Base-by-base conservation (phyloP, 2,113 vertebrate species). In the Solea senegalensis region DNA sequence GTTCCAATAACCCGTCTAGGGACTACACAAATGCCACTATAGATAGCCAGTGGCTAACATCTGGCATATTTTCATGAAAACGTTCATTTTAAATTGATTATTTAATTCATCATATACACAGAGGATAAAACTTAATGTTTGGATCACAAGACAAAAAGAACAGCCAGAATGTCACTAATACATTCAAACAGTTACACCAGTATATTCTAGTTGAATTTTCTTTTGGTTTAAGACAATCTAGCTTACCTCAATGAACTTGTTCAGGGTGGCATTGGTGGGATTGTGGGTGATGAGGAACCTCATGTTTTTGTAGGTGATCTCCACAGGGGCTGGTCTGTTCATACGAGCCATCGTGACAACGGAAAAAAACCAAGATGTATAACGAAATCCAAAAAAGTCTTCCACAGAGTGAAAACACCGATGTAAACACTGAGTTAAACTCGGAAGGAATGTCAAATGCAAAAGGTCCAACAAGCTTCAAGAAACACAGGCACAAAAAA, bases 221-320 rank as follows among this genome's bases (percentile, higher is more conserved):
- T 34, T 34, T 34, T 34, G 5, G 34, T 6, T 34, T 44, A 11
- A 9, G 43, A 44, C 43, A 11, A 10, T 13, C 10, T 48, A 51
- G 3, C 95, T 97, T 93, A 99, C 98, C 97, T 99, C 98, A 85
- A 99, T 98, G 89, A 99, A 99, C 91, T 99, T 99, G 93, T 96
- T 97, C 93, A 99, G 93, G 85, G 98, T 99, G 83, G 96, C 97
- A 89, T 99, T 99, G 92, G 98, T 99, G 83, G 98, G 98, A 89
- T 99, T 99, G 93, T 99, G 98, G 88, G 97, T 99, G 82, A 99
- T 99, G 91, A 99, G 96, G 91, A 99, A 99, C 94, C 98, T 95
- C 98, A 99, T 99, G 92, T 98, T 98, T 91, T 99, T 99, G 94
- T 99, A 98, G 75, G 96, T 99, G 94, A 99, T 98, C 94, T 99